Conservation (phyloP, 2,888 invertebrate genomes). For the Yponomeuta cagnagella region DNA sequence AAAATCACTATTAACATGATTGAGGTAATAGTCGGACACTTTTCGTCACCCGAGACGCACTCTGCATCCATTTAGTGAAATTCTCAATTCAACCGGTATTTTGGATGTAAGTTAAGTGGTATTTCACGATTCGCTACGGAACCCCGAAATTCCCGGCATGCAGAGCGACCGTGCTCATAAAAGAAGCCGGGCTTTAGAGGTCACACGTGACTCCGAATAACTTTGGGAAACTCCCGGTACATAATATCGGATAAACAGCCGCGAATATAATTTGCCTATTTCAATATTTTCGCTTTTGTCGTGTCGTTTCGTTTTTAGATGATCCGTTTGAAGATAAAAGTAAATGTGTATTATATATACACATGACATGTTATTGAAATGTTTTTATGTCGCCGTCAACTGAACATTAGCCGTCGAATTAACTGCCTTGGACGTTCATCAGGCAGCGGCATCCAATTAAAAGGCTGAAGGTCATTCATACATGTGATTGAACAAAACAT, state of each 20-base stretch:
- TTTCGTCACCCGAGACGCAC: no score
- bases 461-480: no score
- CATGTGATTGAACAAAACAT: no score
- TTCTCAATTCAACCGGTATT: no score
- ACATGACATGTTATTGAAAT: not conserved
- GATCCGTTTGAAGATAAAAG: not conserved
- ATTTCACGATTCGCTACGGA: not conserved
- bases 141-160: not conserved
- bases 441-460: no score
- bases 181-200: constrained; percentile 55
- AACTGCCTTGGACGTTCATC: no score
- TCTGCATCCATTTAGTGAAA: no score
- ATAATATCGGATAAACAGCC: not conserved
- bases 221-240: constrained; percentile 16
- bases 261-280: not conserved
- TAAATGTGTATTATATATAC: not conserved
- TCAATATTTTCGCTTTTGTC: not conserved
- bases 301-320: not conserved
- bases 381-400: no score
- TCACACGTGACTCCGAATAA: constrained; percentile 45
- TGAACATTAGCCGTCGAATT: no score
- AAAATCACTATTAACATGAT: no score
- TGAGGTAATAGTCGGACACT: no score
- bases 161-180: constrained; percentile 25
- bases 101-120: no score